A percentile compares a stretch with the other conserved stretches of the same genome.
phyloP scores from a whole-genome alignment of 2,113 vertebrate species.

The Coryphaenoides rupestris region DNA sequence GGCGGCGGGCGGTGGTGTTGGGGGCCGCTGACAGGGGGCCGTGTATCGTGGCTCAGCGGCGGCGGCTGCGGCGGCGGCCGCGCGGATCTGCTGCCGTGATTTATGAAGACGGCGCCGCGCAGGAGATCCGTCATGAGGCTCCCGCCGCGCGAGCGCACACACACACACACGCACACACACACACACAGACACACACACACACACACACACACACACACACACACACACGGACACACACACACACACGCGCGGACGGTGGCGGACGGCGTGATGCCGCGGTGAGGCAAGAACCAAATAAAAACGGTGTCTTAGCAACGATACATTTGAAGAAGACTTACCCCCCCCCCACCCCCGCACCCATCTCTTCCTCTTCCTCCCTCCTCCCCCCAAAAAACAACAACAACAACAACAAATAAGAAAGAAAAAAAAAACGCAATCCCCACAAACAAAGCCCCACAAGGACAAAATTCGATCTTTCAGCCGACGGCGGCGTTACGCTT shows the following conservation, averaged over 20 bases:
- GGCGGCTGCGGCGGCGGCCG: too few relatives aligned
- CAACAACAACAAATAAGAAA: too few relatives aligned
- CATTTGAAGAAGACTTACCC: constrained; percentile 13
- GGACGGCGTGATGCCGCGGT: too few relatives aligned
- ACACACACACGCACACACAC: too few relatives aligned
- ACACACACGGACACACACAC: too few relatives aligned
- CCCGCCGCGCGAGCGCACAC: constrained; percentile 53
- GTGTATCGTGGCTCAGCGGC: constrained; percentile 66
- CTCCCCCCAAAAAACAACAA: background rate
- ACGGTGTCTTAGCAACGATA: constrained; percentile 20
- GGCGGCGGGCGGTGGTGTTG: background rate
- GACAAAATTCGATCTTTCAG: constrained; percentile 34
- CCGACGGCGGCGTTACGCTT: constrained; percentile 27
- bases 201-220: too few relatives aligned
- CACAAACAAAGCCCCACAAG: constrained; percentile 30
- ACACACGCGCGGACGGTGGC: too few relatives aligned
- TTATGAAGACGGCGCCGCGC: constrained; percentile 67
- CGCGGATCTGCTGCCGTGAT: constrained; percentile 57
- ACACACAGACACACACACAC: too few relatives aligned
- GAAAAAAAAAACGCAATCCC: too few relatives aligned
- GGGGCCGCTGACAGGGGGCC: constrained; percentile 55
- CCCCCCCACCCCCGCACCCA: too few relatives aligned
- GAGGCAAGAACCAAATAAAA: constrained; percentile 31
- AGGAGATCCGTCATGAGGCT: constrained; percentile 62
- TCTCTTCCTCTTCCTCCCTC: too few relatives aligned